These are phyloP conservation scores for Cheilosia grossa DNA, from an alignment of 2,888 invertebrate genomes.

Conservation along the genomic window DNA sequence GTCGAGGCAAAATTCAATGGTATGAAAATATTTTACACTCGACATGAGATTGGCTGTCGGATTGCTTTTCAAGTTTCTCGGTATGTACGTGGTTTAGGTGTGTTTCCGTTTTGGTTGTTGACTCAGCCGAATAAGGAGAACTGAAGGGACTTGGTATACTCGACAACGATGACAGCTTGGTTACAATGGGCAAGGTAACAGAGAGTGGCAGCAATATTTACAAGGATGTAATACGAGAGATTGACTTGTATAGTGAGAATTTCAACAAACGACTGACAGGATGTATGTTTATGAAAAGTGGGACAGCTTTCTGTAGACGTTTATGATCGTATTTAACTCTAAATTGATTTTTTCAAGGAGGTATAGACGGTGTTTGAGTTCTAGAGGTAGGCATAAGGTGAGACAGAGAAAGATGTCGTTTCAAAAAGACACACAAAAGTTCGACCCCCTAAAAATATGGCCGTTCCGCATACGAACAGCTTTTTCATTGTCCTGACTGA, in stretches of 20 bases:
- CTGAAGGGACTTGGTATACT: constrained; percentile 39
- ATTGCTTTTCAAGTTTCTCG: constrained; percentile 18
- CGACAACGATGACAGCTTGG: constrained; percentile 36
- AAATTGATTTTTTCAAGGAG: not conserved
- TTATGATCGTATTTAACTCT: not conserved
- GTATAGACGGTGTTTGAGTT: not conserved
- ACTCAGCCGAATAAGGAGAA: constrained; percentile 51
- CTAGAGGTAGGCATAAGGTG: too few species aligned
- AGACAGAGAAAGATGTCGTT: too few species aligned
- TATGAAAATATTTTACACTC: constrained; percentile 35
- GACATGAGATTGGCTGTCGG: constrained; percentile 42
- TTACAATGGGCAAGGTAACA: constrained; percentile 39
- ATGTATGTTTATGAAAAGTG: not conserved
- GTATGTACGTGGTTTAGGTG: constrained; percentile 20
- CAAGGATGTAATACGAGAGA: constrained; percentile 2
- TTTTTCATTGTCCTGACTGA: too few species aligned
- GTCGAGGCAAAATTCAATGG: not conserved
- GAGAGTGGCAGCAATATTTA: not conserved
- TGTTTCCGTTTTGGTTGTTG: constrained; percentile 56
- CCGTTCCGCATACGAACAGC: too few species aligned
- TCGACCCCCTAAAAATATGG: too few species aligned
- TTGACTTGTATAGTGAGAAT: not conserved
- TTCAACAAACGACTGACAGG: not conserved
- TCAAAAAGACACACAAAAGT: too few species aligned
- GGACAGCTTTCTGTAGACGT: not conserved